Evolutionary conservation across 2,797 vertebrate species (phyloP), one percentile per base, ranked within the genome.

Genomic region (Psittacula derbiana): DNA sequence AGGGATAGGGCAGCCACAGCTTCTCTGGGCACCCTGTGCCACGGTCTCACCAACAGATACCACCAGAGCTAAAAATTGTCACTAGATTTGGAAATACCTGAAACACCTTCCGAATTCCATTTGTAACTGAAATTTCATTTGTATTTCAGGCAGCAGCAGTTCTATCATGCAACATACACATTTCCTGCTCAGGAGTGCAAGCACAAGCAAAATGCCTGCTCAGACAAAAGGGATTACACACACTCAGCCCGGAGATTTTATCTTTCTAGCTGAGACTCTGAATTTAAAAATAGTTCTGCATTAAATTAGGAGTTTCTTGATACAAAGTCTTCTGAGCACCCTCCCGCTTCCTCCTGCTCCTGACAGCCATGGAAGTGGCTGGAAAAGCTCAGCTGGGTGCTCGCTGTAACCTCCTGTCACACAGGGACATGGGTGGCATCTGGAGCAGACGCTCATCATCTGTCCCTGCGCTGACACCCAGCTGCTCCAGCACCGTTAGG

Each of bases 161-260:
- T 65, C 64, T 31, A 16, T 30, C 38, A 1, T 1, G 12, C 41
- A 27, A 40, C n/a, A 30, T 2, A 50, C 28, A 46, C 0, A 0
- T 40, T 40, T 11, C 24, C 50, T 43, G 78, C 72, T 60, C 66
- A 19, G 27, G 16, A 71, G 57, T 17, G 8, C 21, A 38, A 67
- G 50, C 53, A 40, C n/a, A 28, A 46, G n/a, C 36, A 40, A 44
- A 67, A 33, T 3, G 13, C 30, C 50, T 20, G n/a, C 12, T 40
- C 16, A 57, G 8, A n/a, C 65, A 53, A 11, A 2, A 16, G 0
- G 5, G 53, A 62, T 69, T 50, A 17, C 43, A n/a, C 36, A 23
- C 28, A 8, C 7, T 27, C 58, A 62, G 23, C 33, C 46, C 1
- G 1, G 24, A 21, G 36, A 33, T 21, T 30, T 33, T 43, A 40